These are phyloP conservation scores for Chironomus tentans DNA, from an alignment of 2,888 invertebrate genomes.

Conservation along the genomic window DNA sequence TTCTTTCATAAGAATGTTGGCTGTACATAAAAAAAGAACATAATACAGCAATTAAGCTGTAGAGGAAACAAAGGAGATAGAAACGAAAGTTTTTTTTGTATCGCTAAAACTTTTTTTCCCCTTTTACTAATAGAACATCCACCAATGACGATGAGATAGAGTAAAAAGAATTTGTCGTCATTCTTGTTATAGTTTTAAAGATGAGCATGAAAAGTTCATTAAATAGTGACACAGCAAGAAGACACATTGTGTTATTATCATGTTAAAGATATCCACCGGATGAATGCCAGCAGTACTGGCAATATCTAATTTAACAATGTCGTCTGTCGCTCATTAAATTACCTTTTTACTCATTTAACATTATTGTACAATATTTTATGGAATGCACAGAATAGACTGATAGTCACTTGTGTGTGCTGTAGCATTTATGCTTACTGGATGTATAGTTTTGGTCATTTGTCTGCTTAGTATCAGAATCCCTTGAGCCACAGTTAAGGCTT, in stretches of 20 bases:
- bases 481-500: no score
- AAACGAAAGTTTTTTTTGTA: background rate
- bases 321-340: constrained; percentile 1
- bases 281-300: no score
- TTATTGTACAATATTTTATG: no score
- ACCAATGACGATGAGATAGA: background rate
- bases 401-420: no score
- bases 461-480: no score
- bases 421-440: no score
- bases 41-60: constrained; percentile 12
- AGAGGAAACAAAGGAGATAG: background rate
- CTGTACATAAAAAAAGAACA: background rate
- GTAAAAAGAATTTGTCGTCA: background rate
- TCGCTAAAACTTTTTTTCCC: no score
- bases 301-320: background rate
- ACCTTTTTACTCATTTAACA: background rate
- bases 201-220: background rate
- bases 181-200: background rate
- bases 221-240: background rate
- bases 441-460: no score
- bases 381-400: no score
- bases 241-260: background rate
- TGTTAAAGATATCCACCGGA: background rate
- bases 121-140: no score
- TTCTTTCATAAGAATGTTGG: constrained; percentile 6